These are phyloP conservation scores for Myotis lucifugus DNA, from an alignment of 2,113 vertebrate species.

Conservation along the genomic window DNA sequence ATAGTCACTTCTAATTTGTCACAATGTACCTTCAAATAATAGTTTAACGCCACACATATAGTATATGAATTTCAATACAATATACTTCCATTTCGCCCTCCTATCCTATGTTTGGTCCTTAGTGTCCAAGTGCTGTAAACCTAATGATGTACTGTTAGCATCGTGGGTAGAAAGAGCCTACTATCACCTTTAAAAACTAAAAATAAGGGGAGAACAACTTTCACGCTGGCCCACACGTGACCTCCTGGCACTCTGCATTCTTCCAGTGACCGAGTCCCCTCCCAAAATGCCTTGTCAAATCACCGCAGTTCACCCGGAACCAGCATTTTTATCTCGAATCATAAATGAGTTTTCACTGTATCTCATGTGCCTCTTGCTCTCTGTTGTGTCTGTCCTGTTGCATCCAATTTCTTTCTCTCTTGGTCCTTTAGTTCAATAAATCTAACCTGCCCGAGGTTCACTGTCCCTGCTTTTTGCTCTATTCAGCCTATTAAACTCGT, in stretches of 20 bases:
- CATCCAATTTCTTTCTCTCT: background rate
- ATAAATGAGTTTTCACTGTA: background rate
- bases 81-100: background rate
- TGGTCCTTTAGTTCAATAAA: background rate
- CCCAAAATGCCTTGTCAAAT: background rate
- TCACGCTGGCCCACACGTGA: background rate
- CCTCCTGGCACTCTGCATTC: background rate
- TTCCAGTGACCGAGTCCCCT: background rate
- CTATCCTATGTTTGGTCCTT: background rate
- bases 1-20: background rate
- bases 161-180: background rate
- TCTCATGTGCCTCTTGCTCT: accelerated
- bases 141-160: background rate
- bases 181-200: background rate
- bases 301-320: background rate
- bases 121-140: background rate
- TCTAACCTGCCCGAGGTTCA: background rate
- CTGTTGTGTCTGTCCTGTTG: background rate
- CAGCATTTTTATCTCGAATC: background rate
- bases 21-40: background rate
- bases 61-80: background rate
- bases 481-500: background rate
- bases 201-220: background rate
- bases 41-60: background rate
- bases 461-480: background rate